phyloP scores from a whole-genome alignment of 2,797 vertebrate species.

The Vespertilio murinus region DNA sequence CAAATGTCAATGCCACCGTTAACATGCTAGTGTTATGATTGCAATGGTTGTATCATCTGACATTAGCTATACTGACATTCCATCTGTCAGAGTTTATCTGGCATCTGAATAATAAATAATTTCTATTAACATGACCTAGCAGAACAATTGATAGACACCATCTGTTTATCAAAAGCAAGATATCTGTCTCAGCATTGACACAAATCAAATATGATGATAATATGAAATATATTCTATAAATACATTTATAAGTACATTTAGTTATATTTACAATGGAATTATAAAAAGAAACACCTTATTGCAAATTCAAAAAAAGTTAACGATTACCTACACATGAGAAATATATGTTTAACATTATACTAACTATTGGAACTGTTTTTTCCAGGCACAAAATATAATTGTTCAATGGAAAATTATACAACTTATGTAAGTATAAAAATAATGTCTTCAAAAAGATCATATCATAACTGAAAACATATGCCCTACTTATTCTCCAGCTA shows the following conservation, averaged over 20 bases:
- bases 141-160: not conserved
- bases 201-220: not conserved
- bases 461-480: not conserved
- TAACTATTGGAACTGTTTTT: not conserved
- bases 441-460: not conserved
- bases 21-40: not conserved
- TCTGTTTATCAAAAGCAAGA: conserved; percentile 14
- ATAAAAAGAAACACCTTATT: not conserved
- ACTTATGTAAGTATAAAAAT: not conserved
- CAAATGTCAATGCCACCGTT: not conserved
- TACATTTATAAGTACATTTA: not conserved
- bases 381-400: not conserved
- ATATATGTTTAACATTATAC: not conserved
- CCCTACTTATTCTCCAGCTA: not conserved
- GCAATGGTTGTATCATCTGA: not conserved
- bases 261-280: not conserved
- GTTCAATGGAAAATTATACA: not conserved
- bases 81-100: conserved; percentile 40
- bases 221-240: not conserved
- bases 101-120: conserved; percentile 19
- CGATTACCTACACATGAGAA: not conserved
- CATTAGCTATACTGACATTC: not conserved
- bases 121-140: not conserved
- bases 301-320: not conserved
- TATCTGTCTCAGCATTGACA: not conserved